phyloP scores from a whole-genome alignment of 2,888 invertebrate species.

The Ditylenchus weischeri region DNA sequence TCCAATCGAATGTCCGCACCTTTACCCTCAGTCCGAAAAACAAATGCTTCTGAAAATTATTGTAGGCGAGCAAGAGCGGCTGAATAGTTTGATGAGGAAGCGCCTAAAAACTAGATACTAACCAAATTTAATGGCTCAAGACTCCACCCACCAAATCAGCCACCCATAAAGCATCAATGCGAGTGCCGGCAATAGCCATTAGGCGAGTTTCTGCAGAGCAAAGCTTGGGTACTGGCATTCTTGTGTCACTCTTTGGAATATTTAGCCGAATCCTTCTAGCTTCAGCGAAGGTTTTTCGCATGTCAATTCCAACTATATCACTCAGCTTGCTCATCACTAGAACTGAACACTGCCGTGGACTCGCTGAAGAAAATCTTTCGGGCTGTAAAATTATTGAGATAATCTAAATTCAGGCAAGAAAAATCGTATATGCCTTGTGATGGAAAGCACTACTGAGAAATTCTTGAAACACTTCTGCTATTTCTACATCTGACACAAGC shows the following conservation, averaged over 20 bases:
- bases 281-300: background rate
- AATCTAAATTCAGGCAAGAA: too few species aligned
- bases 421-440: background rate
- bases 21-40: background rate
- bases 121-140: too few species aligned
- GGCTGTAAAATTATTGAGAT: too few species aligned
- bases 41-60: background rate
- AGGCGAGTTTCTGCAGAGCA: background rate
- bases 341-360: background rate
- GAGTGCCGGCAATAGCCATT: background rate
- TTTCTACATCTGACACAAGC: background rate
- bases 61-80: background rate
- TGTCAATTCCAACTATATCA: background rate
- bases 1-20: background rate
- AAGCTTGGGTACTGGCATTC: background rate
- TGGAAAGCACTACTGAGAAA: constrained; percentile 1
- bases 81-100: too few species aligned
- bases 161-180: constrained; percentile 1
- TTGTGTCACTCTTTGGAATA: background rate
- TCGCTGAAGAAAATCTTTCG: background rate
- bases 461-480: background rate
- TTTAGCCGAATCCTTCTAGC: background rate
- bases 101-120: too few species aligned
- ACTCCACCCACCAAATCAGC: background rate
- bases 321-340: background rate